Evolutionary conservation across 1,140 invertebrate species (phyloP).

Genomic region (Globodera ellingtonae): DNA sequence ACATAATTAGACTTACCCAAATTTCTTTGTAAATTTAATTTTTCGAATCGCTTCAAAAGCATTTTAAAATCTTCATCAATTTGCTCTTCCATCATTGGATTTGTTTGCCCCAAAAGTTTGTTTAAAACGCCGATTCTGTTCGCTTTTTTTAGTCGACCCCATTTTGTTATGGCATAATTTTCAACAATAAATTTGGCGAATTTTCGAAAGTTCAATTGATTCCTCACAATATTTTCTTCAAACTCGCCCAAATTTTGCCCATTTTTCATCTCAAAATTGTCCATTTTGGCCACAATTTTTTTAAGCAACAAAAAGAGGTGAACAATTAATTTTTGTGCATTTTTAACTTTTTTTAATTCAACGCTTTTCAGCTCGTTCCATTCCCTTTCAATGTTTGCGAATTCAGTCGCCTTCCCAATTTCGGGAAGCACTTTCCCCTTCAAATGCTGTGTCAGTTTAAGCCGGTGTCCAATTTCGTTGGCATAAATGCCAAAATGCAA

Average conservation of each 20-base stretch:
- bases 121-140: not conserved
- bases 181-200: not conserved
- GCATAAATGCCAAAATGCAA: not conserved
- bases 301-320: not conserved
- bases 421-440: not conserved
- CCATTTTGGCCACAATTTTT: not conserved
- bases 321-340: not conserved
- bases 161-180: not conserved
- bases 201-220: not conserved
- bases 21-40: not conserved
- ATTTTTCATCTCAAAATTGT: not conserved
- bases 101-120: not conserved
- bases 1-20: not conserved
- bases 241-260: not conserved
- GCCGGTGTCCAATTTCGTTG: not conserved
- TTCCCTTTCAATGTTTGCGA: not conserved
- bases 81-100: not conserved
- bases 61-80: not conserved
- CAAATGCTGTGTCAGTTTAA: not conserved
- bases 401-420: not conserved
- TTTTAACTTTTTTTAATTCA: not conserved
- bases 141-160: not conserved
- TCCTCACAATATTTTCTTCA: not conserved
- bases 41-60: not conserved
- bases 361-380: not conserved